Percentiles rank a stretch among this genome's conserved stretches.
Conservation (phyloP, 1,140 invertebrate species). For the Planococcus citri region DNA sequence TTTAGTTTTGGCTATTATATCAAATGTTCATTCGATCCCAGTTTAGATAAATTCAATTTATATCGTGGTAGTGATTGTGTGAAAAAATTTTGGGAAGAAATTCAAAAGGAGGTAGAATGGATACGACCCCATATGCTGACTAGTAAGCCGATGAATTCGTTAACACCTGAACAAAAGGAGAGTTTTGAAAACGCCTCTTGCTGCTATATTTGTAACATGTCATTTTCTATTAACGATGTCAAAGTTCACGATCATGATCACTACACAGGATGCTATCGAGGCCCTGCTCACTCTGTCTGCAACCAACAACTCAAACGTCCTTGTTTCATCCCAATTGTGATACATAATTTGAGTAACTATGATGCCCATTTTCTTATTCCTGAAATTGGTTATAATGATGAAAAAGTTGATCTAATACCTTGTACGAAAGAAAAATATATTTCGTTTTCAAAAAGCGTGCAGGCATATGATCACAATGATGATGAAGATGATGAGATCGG, state of each 20-base stretch:
- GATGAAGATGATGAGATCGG: no score
- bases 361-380: constrained; percentile 13
- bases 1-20: not conserved
- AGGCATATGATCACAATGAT: no score
- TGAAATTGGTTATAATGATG: not conserved
- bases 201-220: not conserved
- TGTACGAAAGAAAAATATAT: constrained; percentile 5
- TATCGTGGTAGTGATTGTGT: not conserved
- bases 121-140: not conserved
- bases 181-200: not conserved
- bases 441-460: not conserved
- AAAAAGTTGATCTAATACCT: not conserved
- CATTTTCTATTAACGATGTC: not conserved
- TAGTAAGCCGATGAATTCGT: not conserved
- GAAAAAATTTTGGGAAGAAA: not conserved
- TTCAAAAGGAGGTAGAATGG: not conserved
- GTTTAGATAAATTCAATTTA: not conserved
- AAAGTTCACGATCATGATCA: constrained; percentile 17
- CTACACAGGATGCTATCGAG: constrained; percentile 1
- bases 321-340: not conserved
- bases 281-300: not conserved
- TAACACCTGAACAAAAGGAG: not conserved
- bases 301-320: not conserved
- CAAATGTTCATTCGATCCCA: not conserved
- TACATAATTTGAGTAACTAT: constrained; percentile 14